phyloP scores from a whole-genome alignment of 2,797 vertebrate species.

The Falco peregrinus region DNA sequence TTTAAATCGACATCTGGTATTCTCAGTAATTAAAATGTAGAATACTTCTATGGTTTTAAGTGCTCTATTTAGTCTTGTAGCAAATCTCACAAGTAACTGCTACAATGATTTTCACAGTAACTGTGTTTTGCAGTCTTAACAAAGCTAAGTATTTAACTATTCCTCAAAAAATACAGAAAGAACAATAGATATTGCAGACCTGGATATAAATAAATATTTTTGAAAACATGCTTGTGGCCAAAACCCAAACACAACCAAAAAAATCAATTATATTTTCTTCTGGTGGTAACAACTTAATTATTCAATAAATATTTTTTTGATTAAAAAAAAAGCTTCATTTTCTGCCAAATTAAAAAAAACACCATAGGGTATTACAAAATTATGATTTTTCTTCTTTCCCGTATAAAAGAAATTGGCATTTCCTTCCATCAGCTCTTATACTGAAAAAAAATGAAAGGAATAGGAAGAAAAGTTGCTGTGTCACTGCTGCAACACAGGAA shows the following conservation, averaged over 20 bases:
- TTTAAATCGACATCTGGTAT: conserved; percentile 5
- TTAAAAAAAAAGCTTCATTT: neutral
- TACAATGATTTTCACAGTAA: neutral
- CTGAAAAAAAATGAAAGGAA: neutral
- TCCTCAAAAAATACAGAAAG: neutral
- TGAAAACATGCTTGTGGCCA: neutral
- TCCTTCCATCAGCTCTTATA: neutral
- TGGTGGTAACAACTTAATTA: neutral
- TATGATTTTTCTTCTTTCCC: neutral
- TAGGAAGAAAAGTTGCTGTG: conserved; percentile 40
- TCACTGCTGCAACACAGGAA: conserved; percentile 59
- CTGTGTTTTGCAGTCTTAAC: neutral
- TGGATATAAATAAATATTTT: neutral
- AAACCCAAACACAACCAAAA: neutral
- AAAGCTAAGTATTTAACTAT: neutral
- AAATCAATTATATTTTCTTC: neutral
- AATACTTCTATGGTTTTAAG: neutral
- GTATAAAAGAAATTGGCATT: neutral
- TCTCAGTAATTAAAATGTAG: neutral
- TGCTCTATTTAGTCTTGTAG: neutral
- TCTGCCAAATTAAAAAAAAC: neutral
- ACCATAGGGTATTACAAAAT: neutral
- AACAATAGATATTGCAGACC: neutral
- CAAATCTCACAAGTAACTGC: neutral
- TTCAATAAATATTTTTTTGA: neutral